These are phyloP conservation scores for Lipophrys pholis DNA, from an alignment of 2,113 vertebrate genomes.

Conservation along the genomic window DNA sequence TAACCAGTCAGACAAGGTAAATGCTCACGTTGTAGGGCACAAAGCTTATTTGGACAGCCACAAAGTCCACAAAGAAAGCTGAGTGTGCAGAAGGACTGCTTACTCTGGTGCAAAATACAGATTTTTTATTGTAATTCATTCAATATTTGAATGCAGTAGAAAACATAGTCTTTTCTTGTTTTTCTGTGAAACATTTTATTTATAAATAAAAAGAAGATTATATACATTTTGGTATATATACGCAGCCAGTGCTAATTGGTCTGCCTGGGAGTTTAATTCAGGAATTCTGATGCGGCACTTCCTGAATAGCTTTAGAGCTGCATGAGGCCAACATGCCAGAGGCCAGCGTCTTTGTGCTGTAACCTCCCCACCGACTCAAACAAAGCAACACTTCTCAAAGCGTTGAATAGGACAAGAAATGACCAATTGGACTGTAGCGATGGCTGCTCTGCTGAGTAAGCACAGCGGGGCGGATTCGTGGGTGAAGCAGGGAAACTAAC, in stretches of 20 bases:
- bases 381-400: constrained; percentile 23
- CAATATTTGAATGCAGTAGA: constrained; percentile 76
- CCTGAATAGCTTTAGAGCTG: too few species aligned
- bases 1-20: constrained; percentile 86
- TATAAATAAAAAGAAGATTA: too few species aligned
- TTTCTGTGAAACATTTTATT: too few species aligned
- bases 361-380: constrained; percentile 9
- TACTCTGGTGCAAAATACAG: constrained; percentile 75
- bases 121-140: constrained; percentile 87
- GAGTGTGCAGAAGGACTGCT: constrained; percentile 83
- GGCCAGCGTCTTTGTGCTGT: background rate
- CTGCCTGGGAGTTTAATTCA: background rate
- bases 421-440: constrained; percentile 39
- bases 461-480: constrained; percentile 45
- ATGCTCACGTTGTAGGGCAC: constrained; percentile 80
- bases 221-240: too few species aligned
- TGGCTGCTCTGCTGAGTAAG: constrained; percentile 64
- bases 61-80: constrained; percentile 82
- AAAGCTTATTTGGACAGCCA: constrained; percentile 86
- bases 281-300: background rate
- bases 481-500: constrained; percentile 53
- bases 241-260: too few species aligned
- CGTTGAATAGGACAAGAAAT: constrained; percentile 37
- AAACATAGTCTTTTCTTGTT: constrained; percentile 4
- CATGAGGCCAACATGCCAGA: background rate